Evolutionary conservation across 2,888 invertebrate genomes (phyloP).

Genomic region (Colostygia pectinataria): DNA sequence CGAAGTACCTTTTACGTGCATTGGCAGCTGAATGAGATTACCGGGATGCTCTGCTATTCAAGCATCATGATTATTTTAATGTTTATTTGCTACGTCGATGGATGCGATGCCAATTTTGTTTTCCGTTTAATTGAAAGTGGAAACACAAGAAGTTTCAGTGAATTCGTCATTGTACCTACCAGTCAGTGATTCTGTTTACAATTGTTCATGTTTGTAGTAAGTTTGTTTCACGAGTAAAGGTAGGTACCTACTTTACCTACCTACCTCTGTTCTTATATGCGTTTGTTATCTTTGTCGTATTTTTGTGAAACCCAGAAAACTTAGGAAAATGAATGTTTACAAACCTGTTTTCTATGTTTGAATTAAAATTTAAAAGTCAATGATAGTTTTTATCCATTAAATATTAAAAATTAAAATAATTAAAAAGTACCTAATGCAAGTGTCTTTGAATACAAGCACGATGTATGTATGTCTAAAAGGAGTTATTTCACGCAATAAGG

Average conservation of each 20-base stretch:
- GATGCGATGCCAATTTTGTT: conserved; percentile 67
- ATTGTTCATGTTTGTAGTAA: conserved; percentile 42
- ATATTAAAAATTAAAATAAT: no score
- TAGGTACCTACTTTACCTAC: background rate
- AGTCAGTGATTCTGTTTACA: conserved; percentile 58
- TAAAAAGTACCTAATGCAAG: no score
- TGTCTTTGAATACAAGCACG: no score
- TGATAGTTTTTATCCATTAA: no score
- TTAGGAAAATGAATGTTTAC: no score
- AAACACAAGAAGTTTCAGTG: conserved; percentile 66
- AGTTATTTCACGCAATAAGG: no score
- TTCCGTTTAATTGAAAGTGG: conserved; percentile 61
- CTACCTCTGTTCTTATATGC: conserved; percentile 10
- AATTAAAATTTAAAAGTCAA: no score
- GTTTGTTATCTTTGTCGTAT: conserved; percentile 8
- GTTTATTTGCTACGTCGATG: conserved; percentile 63
- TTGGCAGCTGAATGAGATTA: conserved; percentile 60
- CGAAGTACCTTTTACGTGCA: conserved; percentile 24
- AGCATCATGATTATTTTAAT: conserved; percentile 66
- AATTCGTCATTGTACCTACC: conserved; percentile 61
- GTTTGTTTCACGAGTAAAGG: conserved; percentile 4
- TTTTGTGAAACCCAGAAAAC: background rate
- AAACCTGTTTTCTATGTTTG: no score
- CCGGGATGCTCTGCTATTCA: conserved; percentile 54
- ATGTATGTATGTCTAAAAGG: no score